Base-by-base conservation (phyloP, 2,113 vertebrate species). In the Tamias sibiricus region DNA sequence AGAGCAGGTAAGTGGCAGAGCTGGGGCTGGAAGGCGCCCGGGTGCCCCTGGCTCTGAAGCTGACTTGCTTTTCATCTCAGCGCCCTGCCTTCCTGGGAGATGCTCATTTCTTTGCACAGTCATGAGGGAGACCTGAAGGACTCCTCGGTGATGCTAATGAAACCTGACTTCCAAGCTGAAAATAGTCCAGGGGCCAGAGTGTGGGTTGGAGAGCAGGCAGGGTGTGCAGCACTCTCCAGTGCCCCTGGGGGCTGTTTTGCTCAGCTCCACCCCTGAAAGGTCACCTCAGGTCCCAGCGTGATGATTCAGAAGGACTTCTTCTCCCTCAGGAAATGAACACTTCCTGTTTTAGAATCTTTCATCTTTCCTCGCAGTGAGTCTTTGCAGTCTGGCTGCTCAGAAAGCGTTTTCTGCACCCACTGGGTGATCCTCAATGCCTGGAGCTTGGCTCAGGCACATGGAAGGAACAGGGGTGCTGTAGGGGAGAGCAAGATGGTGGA, bases 151-250 rank as follows among this genome's bases (percentile, higher is more conserved):
- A 96, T 64, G 76, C 9, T 93, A 79, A 93, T 95, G 87, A 84
- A 97, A 95, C 76, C 80, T 82, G 76, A 96, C 76, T 76, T 28
- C 49, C 68, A 12, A n/a, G 52, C 76, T 96, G 84, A 95, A 97
- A 97, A 95, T 85, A 95, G 64, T 76, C 40, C 62, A 86, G 42
- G 17, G 13, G 35, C 52, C 76, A 76, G 52, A 22, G 40, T 24
- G 35, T 44, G 4, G 32, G 77, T 14, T 68, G 66, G 71, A 71
- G 81, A 68, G 26, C 66, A 62, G 76, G 37, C 54, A 66, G 72
- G 28, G 16, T 75, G 24, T 47, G 76, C 37, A 66, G 13, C 28
- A 11, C 11, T 47, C 32, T 75, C 94, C 62, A 71, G 28, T n/a
- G 16, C 12, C 83, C 28, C 30, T 59, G 3, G 49, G 49, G 66